These are phyloP conservation scores for Elysia chlorotica DNA, from an alignment of 1,140 invertebrate species.

Conservation along the genomic window DNA sequence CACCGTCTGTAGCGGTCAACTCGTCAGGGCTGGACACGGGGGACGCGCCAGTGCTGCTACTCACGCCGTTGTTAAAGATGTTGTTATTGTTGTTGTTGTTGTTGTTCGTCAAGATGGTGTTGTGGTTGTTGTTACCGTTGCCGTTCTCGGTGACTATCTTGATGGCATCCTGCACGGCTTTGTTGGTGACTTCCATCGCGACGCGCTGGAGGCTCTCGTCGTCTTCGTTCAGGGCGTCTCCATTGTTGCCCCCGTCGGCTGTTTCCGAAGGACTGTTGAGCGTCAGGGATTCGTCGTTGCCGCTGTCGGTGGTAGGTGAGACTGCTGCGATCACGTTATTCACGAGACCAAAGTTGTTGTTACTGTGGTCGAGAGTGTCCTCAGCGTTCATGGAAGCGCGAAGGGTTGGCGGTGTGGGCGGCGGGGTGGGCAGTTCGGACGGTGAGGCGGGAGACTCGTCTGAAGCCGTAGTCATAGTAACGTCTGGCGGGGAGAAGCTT, in stretches of 20 bases:
- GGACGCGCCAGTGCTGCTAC: conserved; percentile 8
- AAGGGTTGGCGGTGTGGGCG: background rate
- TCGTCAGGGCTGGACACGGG: too few species aligned
- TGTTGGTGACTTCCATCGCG: conserved; percentile 27
- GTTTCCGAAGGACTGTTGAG: too few species aligned
- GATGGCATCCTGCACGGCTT: conserved; percentile 34
- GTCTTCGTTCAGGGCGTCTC: background rate
- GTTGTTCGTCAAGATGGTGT: background rate
- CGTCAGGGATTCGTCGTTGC: too few species aligned
- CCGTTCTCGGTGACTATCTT: conserved; percentile 33
- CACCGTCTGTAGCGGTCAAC: too few species aligned
- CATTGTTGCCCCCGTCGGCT: background rate
- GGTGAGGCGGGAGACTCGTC: background rate
- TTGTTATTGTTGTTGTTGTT: background rate
- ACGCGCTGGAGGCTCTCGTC: conserved; percentile 27
- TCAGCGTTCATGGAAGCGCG: too few species aligned
- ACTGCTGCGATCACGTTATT: too few species aligned
- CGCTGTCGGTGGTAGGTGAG: too few species aligned
- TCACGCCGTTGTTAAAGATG: background rate
- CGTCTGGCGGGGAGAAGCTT: background rate
- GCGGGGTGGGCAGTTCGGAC: background rate
- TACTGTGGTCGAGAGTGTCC: too few species aligned
- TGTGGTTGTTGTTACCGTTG: background rate
- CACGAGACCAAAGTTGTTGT: too few species aligned
- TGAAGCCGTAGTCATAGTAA: too few species aligned